Conservation (phyloP, 2,888 invertebrate genomes). For the Papilio protenor region DNA sequence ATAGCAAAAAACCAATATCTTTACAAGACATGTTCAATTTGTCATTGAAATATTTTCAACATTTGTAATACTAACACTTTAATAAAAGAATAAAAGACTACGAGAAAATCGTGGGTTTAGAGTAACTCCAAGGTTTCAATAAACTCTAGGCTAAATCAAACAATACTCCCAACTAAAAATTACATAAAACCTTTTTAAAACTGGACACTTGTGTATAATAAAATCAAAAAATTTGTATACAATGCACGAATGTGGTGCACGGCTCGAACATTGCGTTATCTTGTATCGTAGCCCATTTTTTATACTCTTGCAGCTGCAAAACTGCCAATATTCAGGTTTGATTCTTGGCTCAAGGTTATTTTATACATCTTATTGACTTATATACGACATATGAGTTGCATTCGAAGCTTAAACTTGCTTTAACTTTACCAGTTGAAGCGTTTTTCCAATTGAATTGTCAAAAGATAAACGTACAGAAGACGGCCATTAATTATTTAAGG, state of each 20-base stretch:
- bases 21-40: background rate
- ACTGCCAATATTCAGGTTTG: background rate
- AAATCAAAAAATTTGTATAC: constrained; percentile 1
- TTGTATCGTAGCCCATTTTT: background rate
- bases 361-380: background rate
- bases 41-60: background rate
- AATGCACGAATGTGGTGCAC: background rate
- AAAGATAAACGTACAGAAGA: too few species aligned
- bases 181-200: background rate
- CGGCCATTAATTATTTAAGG: too few species aligned
- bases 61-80: background rate
- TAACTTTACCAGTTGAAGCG: background rate
- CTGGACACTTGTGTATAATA: background rate
- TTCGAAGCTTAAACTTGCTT: background rate
- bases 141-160: background rate
- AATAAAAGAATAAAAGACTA: background rate
- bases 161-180: background rate
- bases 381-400: background rate
- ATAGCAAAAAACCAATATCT: constrained; percentile 8
- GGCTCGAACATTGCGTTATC: background rate
- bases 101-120: background rate
- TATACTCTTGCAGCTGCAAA: background rate
- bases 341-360: background rate
- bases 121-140: background rate
- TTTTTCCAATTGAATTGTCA: background rate